Conservation (phyloP, 2,113 vertebrate genomes). For the Ia io region DNA sequence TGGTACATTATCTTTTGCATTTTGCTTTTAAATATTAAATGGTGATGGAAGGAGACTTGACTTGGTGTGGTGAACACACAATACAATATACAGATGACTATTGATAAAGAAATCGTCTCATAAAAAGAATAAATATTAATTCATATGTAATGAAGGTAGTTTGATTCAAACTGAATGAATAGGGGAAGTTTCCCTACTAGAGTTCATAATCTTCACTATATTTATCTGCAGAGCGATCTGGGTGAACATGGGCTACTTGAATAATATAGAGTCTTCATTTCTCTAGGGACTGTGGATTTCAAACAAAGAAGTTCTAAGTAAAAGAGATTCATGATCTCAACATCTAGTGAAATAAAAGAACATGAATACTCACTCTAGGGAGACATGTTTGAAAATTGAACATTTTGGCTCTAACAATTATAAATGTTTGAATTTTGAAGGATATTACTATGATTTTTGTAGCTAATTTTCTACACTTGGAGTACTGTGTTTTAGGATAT, state of each 20-base stretch:
- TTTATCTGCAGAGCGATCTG: not conserved
- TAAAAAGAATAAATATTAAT: slow-evolving; percentile 3
- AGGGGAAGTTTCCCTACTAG: not conserved
- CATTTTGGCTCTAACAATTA: not conserved
- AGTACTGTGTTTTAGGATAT: not conserved
- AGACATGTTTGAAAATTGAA: not conserved
- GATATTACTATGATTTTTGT: not conserved
- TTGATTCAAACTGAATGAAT: slow-evolving; percentile 8
- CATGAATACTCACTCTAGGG: not conserved
- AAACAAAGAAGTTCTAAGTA: not conserved
- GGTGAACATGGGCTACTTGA: not conserved
- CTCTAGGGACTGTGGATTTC: not conserved
- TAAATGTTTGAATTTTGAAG: not conserved
- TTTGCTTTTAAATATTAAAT: slow-evolving; percentile 57
- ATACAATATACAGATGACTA: not conserved
- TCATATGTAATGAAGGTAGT: not conserved
- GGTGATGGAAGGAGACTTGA: not conserved
- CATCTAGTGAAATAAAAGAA: not conserved
- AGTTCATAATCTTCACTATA: not conserved
- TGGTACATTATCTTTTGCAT: not conserved
- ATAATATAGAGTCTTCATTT: not conserved
- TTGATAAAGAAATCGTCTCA: not conserved
- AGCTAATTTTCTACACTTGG: not conserved
- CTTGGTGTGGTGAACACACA: not conserved
- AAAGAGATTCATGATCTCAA: not conserved